phyloP scores from a whole-genome alignment of 2,888 invertebrate species.

The Dolichomitus sp. region DNA sequence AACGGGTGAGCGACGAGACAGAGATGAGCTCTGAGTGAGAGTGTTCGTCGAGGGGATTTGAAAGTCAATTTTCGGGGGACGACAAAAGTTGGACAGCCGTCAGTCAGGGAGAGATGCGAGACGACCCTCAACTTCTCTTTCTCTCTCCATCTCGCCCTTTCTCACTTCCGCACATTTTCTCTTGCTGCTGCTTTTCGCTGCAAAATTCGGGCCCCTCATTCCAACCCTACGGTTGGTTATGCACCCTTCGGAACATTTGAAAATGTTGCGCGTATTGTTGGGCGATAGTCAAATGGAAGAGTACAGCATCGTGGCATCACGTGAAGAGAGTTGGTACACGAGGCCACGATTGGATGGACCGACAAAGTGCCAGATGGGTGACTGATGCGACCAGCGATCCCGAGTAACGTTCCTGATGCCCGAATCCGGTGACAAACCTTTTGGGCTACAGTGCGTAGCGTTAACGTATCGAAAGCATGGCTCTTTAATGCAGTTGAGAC shows the following conservation, averaged over 20 bases:
- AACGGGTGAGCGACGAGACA: conserved; percentile 56
- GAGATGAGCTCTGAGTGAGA: conserved; percentile 43
- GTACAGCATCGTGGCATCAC: conserved; percentile 65
- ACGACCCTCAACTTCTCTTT: conserved; percentile 53
- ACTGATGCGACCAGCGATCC: conserved; percentile 82
- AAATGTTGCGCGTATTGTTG: conserved; percentile 84
- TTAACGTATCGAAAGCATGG: conserved; percentile 14
- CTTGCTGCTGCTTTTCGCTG: conserved; percentile 49
- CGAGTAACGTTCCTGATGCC: conserved; percentile 71
- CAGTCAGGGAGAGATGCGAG: conserved; percentile 75
- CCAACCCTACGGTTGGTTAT: conserved; percentile 74
- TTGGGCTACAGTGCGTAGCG: conserved; percentile 68
- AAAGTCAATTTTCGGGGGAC: conserved; percentile 66
- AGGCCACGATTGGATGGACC: conserved; percentile 83
- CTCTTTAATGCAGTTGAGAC: conserved; percentile 5
- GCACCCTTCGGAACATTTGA: conserved; percentile 81
- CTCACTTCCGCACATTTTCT: conserved; percentile 65
- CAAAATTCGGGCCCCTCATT: conserved; percentile 54
- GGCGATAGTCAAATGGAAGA: conserved; percentile 80
- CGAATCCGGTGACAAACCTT: conserved; percentile 76
- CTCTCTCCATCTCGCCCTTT: conserved; percentile 43
- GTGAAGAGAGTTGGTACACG: conserved; percentile 38
- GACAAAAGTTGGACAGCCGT: conserved; percentile 71
- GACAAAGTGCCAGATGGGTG: conserved; percentile 85
- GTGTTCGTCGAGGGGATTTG: conserved; percentile 59